Evolutionary conservation across 2,888 invertebrate genomes (phyloP), one percentile per base, ranked within the genome.

Genomic region (Eudemis profundana): DNA sequence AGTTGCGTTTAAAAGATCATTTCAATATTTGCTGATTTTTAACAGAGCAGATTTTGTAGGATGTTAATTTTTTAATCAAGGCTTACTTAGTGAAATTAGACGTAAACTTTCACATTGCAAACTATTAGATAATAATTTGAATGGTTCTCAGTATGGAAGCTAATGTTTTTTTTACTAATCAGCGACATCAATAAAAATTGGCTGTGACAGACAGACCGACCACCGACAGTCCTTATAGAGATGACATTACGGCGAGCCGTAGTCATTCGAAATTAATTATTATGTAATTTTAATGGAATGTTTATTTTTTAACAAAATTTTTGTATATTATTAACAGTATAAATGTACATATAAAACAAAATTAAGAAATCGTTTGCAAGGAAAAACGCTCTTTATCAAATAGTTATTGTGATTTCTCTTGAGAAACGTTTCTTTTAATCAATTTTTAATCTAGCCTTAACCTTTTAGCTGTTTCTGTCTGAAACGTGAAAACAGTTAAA

Each of bases 201-300:
- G 47, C 47, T 47, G 47, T 47, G 47, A 47, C 47, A 47, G 23
- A 47, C 23, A 21, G 27, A 47, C 47, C n/a, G n/a, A n/a, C n/a
- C n/a, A n/a, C n/a, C n/a, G n/a, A 23, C 10, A 33, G 8, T 33
- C 33, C 33, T 33, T 33, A 33, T 33, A 33, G 8, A 33, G 7
- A 33, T 23, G 33, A n/a, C n/a, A n/a, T n/a, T 33, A 1, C 8
- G 10, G 8, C 10, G 33, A 33, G 8, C 12, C 33, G 33, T 10
- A 8, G 7, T 27, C 27, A 5, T 33, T 7, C 10, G 33, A 8
- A 33, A 8, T 33, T 33, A 5, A 8, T 33, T 33, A 33, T 23
- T 23, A 23, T 23, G 3, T n/a, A n/a, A n/a, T 5, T 23, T 23
- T 5, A 33, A 33, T 33, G 8, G 33, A 33, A 33, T 33, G 33